Base-by-base conservation (phyloP, 2,113 vertebrate genomes). In the Muntiacus reevesi region DNA sequence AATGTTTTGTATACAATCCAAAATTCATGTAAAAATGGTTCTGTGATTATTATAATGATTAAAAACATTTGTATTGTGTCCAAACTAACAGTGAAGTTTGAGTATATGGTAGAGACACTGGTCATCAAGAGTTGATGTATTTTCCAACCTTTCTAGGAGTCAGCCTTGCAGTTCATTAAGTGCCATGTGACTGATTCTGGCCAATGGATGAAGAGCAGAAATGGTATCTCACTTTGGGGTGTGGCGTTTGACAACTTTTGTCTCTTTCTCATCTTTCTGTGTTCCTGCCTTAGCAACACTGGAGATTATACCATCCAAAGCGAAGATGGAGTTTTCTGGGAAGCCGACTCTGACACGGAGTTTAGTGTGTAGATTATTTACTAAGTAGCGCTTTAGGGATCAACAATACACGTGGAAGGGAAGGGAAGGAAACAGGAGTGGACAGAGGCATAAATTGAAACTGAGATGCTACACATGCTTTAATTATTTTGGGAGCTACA, bases 401-500 rank as follows among this genome's bases (percentile, higher is more conserved):
- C 55, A 67, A 67, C 19, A 67, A 52, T 17, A 78, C 3, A 7
- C 2, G 1, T 40, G 3, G 19, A 36, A 50, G 6, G 60, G 15
- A 87, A 23, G 25, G 33, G 17, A 74, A 45, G 13, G 55, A 82
- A 55, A 57, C 6, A 52, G 7, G 27, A 14, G 2, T 19, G 33
- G 28, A 6, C 3, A 67, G 23, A 96, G 16, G 16, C 15, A 87
- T 6, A 62, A 54, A 82, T 21, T 86, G 54, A 95, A 78, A 14
- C 52, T 76, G 54, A 86, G 19, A 82, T 15, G 8, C 9, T 28
- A 23, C 5, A 64, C 6, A 30, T n/a, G 16, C 33, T 60, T 54
- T 11, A 33, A 2, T 2, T 2, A 36, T 7, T 83, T 3, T 36
- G 13, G 27, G 0, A 89, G 7, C 50, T 78, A 86, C 0, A 5